Conservation (phyloP, 1,140 invertebrate species). For the Eriocheir sinensis region DNA sequence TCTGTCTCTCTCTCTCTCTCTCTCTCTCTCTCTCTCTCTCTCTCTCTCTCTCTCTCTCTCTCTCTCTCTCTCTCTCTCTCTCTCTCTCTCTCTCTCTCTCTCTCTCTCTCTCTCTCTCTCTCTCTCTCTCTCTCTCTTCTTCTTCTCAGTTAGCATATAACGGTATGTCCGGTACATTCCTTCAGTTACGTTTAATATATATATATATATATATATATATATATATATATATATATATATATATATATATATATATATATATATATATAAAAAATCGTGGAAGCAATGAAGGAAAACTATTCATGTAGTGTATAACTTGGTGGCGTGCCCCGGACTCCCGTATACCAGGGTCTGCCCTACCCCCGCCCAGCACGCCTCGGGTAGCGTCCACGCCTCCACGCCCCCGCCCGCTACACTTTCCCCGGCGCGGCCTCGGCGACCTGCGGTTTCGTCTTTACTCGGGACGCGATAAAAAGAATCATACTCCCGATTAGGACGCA, state of each 20-base stretch:
- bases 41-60: not conserved
- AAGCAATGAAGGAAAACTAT: too few species aligned
- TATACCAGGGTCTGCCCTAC: too few species aligned
- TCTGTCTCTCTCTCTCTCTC: not conserved
- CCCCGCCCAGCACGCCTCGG: too few species aligned
- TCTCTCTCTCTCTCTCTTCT: too few species aligned
- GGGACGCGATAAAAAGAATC: too few species aligned
- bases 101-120: not conserved
- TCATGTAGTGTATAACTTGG: too few species aligned
- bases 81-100: not conserved
- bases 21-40: not conserved
- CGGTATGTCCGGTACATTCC: not conserved
- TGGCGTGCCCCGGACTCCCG: too few species aligned
- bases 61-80: not conserved
- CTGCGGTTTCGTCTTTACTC: not conserved
- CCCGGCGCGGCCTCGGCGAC: not conserved
- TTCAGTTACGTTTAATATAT: not conserved
- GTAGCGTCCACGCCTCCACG: too few species aligned
- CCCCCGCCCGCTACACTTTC: not conserved
- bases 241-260: conserved; percentile 33
- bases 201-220: conserved; percentile 28
- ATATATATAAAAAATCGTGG: conserved; percentile 26
- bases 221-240: conserved; percentile 28
- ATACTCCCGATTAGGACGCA: too few species aligned
- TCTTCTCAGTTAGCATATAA: not conserved